Evolutionary conservation across 2,797 vertebrate species (phyloP), one percentile per base, ranked within the genome.

Genomic region (Erethizon dorsatum): DNA sequence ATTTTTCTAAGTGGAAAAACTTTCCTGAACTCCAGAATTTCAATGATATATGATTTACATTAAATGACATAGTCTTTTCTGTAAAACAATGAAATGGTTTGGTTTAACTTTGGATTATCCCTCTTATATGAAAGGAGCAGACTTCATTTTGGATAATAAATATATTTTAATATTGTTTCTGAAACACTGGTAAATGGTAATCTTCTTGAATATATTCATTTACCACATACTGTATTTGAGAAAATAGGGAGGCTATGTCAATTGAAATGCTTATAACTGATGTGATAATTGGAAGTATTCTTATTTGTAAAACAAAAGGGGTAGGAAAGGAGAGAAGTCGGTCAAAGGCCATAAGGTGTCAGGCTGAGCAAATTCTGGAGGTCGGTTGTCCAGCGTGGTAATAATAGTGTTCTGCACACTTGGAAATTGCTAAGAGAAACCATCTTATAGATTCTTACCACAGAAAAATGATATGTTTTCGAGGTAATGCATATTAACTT

Each of bases 281-380:
- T n/a, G 0, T 82, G 37, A 77, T 79, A 91, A 91, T 77, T 57
- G 31, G 88, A 91, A 87, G 28, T 88, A 56, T 78, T 4, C 45
- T 85, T 11, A 63, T 65, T 95, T 89, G 77, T 88, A 73, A 95
- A 96, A 75, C 17, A 94, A 95, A 83, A 37, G 26, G 18, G 4
- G 31, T 12, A 84, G 1, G 24, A 82, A 56, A 47, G 13, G 33
- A 24, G 28, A 63, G 78, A 22, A 84, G 15, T 9, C 47, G 28
- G 41, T 83, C 28, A 63, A 69, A 52, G 24, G 26, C 4, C 26
- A 65, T 20, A 79, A 88, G 77, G 7, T 52, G 13, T 85, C 33
- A 85, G 33, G 13, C 37, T 88, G 18, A 79, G 61, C 6, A 84
- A 28, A 8, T 45, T 80, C 69, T 83, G 1, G 17, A 33, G 31